Evolutionary conservation across 2,888 invertebrate species (phyloP), one percentile per base, ranked within the genome.

Genomic region (Cephus pygmeus): DNA sequence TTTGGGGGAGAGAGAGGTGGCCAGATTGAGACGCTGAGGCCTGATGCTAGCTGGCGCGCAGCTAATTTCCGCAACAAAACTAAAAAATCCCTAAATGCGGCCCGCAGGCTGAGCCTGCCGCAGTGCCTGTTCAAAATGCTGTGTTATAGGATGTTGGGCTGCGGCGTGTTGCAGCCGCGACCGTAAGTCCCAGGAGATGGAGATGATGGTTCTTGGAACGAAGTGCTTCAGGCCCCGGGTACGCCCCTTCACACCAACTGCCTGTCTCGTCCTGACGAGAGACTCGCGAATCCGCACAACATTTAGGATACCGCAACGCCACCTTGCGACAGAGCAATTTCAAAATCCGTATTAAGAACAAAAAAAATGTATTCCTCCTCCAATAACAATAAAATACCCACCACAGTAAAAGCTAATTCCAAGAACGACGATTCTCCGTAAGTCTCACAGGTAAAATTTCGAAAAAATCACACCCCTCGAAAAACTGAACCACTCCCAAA

Each of bases 61-160:
- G 75, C 75, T 75, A 75, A 75, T 75, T 75, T 75, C 33, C 31
- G 56, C 56, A 75, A 75, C 31, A 40, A 75, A 56, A 34, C 33
- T 15, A 56, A 56, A 30, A 56, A 75, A 15, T 40, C 23, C 11
- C 34, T 56, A 56, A 75, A 75, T 40, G 75, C 34, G 3, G 68
- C 12, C 34, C n/a, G 34, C 69, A 12, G 35, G 68, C 23, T n/a
- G 33, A 75, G 68, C n/a, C 34, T 34, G 69, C 33, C 68, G 33
- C 34, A 23, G 23, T 56, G 56, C 23, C 56, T 23, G 56, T 56
- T 56, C 9, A 56, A 56, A 56, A 56, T 56, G 56, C 56, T 56
- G 23, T 56, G 23, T 56, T 56, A 56, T 56, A 56, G 56, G 15
- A 56, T 56, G 9, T 23, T 56, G 23, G 23, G 23, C 23, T 23